Evolutionary conservation across 2,888 invertebrate genomes (phyloP), one percentile per base, ranked within the genome.

Genomic region (Drosophila hamatofila): DNA sequence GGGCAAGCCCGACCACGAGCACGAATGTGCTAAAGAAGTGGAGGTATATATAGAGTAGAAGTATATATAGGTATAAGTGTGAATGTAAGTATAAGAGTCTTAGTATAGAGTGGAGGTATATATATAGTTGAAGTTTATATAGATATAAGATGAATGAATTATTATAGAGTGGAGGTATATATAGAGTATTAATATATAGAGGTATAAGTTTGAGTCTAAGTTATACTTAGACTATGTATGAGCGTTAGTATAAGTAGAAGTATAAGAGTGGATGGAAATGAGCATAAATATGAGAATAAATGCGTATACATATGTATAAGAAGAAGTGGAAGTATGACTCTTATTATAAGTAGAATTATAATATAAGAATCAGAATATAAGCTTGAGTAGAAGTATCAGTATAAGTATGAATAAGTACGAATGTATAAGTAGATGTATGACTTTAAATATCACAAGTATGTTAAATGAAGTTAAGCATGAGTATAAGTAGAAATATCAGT

Each of bases 1-100:
- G 5, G n/a, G n/a, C 46, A 35, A 54, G 30, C 55, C 16, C 44
- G 23, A 46, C 23, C 27, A 12, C 48, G 11, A 27, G 56, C 52
- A 61, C 18, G 25, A 51, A 25, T 48, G 18, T 44, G 48, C 49
- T 0, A 18, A 27, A 14, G 30, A 2, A 54, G 41, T 42, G 9
- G 8, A 30, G 30, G 9, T 30, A 30, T 9, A 30, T 9, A 30
- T 30, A 30, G n/a, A 54, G 27, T 60, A 18, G 21, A 27, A 37
- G 37, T 25, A 18, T 12, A 18, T 35, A 35, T 23, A 51, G 4
- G 33, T 9, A 9, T 35, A 21, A 33, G 33, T 2, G 7, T 27
- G 21, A 33, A 21, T 2, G 7, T 27, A 0, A 27, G 30, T 30
- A 30, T 30, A 30, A 30, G 9, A 30, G 30, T 9, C 30, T 2